These are phyloP conservation scores for Parasteatoda tepidariorum DNA, from an alignment of 1,140 invertebrate species.

Conservation along the genomic window DNA sequence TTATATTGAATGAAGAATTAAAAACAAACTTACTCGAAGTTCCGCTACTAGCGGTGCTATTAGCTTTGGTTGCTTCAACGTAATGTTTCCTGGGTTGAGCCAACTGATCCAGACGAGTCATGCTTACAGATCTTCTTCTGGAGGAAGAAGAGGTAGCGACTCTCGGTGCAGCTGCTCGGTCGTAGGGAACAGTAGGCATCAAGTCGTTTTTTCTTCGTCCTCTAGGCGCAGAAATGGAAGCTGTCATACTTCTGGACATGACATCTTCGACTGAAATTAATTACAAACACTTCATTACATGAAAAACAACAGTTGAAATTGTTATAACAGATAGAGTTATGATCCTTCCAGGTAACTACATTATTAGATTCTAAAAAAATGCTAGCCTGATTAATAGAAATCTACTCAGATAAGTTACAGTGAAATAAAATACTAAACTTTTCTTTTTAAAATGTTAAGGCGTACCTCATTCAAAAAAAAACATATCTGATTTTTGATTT, in stretches of 20 bases:
- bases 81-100: constrained; percentile 76
- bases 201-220: constrained; percentile 85
- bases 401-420: too few species aligned
- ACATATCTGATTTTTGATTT: too few species aligned
- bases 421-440: too few species aligned
- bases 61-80: constrained; percentile 57
- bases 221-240: constrained; percentile 65
- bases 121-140: constrained; percentile 81
- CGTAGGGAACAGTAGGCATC: constrained; percentile 84
- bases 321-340: too few species aligned
- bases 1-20: background rate
- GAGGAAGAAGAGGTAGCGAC: constrained; percentile 61
- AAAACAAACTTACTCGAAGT: constrained; percentile 30
- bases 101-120: constrained; percentile 89
- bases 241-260: constrained; percentile 66
- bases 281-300: too few species aligned
- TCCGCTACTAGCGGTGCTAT: constrained; percentile 41
- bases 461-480: too few species aligned
- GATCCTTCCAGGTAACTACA: too few species aligned
- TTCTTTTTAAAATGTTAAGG: too few species aligned
- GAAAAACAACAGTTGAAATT: too few species aligned
- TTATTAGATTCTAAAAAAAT: too few species aligned
- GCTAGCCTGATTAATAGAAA: too few species aligned
- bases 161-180: constrained; percentile 71
- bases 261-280: constrained; percentile 25